A percentile compares a stretch with the other conserved stretches of the same genome.
Evolutionary conservation across 1,140 invertebrate species (phyloP).

Genomic region (Chironomus tepperi): DNA sequence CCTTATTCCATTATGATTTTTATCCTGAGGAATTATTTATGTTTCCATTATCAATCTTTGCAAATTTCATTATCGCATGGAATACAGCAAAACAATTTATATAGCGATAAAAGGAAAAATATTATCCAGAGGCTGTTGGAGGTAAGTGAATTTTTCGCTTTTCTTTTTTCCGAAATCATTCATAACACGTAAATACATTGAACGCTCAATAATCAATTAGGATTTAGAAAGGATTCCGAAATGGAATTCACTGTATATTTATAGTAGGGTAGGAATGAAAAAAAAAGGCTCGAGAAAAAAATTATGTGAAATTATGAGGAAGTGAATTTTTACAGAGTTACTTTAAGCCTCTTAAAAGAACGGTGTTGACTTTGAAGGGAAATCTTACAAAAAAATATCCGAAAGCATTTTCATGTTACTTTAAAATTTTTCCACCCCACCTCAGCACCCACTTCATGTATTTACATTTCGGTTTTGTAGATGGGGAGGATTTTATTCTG

Average conservation of each 20-base stretch:
- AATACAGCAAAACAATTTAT: too few relatives aligned
- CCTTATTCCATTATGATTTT: too few relatives aligned
- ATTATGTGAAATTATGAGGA: not conserved
- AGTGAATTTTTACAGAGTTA: not conserved
- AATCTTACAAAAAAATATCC: slow-evolving; percentile 1
- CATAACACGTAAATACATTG: slow-evolving; percentile 2
- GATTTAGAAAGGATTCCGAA: not conserved
- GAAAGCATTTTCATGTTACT: slow-evolving; percentile 13
- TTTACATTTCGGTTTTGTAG: too few relatives aligned
- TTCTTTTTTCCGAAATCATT: not conserved
- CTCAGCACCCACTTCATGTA: not conserved
- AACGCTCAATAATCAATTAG: slow-evolving; percentile 13
- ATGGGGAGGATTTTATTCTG: too few relatives aligned
- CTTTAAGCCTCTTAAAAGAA: not conserved
- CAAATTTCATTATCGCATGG: too few relatives aligned
- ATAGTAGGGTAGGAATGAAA: not conserved
- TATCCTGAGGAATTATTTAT: too few relatives aligned
- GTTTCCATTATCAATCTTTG: too few relatives aligned
- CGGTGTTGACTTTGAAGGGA: not conserved
- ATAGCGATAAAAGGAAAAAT: too few relatives aligned
- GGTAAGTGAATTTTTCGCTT: too few relatives aligned
- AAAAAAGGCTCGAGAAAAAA: not conserved
- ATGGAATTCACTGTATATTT: not conserved
- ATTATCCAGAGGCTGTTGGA: too few relatives aligned
- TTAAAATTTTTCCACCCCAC: not conserved